phyloP scores from a whole-genome alignment of 2,113 vertebrate genomes.

The Phalacrocorax aristotelis region DNA sequence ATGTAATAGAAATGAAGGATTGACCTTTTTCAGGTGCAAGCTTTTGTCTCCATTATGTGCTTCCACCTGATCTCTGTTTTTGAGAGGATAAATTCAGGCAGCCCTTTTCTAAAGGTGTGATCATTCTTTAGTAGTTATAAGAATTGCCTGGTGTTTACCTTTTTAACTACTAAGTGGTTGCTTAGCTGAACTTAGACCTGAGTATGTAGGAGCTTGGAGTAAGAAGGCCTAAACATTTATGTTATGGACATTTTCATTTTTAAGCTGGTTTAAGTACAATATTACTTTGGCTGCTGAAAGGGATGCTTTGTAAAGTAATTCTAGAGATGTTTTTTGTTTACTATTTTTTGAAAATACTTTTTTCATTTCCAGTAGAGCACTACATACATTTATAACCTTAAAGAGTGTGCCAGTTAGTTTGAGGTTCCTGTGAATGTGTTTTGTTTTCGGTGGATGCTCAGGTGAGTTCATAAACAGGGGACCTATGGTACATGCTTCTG shows the following conservation, averaged over 20 bases:
- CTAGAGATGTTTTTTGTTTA: accelerated
- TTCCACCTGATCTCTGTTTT: neutral
- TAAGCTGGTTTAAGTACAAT: neutral
- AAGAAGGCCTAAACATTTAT: accelerated
- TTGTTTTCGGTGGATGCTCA: neutral
- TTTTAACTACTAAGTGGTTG: neutral
- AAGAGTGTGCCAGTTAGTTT: neutral
- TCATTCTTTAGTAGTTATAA: accelerated
- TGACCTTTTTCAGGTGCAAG: neutral
- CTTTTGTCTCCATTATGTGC: neutral
- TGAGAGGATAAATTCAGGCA: neutral
- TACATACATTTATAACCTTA: neutral
- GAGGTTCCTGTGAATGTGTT: neutral
- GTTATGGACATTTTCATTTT: neutral
- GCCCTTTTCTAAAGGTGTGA: accelerated
- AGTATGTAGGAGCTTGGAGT: neutral
- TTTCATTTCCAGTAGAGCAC: neutral
- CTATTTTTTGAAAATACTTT: accelerated
- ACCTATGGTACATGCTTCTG: no score
- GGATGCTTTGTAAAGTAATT: neutral
- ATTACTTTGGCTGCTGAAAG: neutral
- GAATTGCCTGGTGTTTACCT: neutral
- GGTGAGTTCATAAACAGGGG: neutral
- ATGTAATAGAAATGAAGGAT: neutral
- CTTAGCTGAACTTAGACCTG: neutral